Evolutionary conservation across 2,888 invertebrate genomes (phyloP).

Genomic region (Drosophila aldrichi): DNA sequence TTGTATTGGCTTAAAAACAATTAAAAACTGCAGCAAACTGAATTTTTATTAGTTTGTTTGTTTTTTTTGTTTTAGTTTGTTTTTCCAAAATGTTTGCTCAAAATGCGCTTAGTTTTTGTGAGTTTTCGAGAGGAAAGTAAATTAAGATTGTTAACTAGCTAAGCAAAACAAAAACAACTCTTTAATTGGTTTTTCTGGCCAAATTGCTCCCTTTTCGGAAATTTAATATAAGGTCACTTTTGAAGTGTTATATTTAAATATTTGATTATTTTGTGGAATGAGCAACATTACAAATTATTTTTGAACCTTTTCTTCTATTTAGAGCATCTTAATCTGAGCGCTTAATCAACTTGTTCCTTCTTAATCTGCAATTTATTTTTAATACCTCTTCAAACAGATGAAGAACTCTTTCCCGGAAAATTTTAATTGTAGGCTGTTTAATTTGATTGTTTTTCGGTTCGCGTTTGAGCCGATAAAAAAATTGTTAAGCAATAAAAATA

Average conservation of each 20-base stretch:
- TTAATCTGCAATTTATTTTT: slow-evolving; percentile 14
- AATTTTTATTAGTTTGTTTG: too few relatives aligned
- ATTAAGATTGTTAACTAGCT: background rate
- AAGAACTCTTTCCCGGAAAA: background rate
- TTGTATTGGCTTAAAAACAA: slow-evolving; percentile 8
- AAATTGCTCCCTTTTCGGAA: background rate
- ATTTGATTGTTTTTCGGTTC: background rate
- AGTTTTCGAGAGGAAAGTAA: background rate
- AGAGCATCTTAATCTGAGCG: background rate
- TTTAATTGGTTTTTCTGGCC: background rate
- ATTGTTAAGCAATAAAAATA: background rate
- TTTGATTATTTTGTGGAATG: background rate
- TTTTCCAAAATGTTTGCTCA: too few relatives aligned
- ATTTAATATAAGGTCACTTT: background rate
- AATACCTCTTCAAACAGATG: background rate
- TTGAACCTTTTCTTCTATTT: background rate
- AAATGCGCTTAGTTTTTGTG: background rate
- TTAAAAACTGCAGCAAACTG: background rate
- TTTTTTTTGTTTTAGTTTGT: background rate
- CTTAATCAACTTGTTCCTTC: background rate
- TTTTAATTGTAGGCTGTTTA: background rate
- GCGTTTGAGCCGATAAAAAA: background rate
- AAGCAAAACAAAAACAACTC: too few relatives aligned
- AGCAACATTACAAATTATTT: background rate
- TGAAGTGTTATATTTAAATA: background rate